Base-by-base conservation (phyloP, 2,888 invertebrate genomes). In the Phanerotoma sp. region DNA sequence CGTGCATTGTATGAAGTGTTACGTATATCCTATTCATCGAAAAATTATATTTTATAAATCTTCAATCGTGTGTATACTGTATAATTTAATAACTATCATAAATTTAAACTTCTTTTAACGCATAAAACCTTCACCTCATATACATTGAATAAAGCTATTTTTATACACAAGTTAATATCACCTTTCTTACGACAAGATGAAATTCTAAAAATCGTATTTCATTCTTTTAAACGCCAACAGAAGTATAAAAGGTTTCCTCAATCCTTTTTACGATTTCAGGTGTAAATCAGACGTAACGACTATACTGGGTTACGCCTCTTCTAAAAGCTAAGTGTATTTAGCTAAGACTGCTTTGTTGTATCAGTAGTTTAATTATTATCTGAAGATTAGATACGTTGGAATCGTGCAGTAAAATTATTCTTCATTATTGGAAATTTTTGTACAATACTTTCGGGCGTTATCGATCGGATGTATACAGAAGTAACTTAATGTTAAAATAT, bases 301-400 rank as follows among this genome's bases (percentile, higher is more conserved):
- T n/a, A 10, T 40, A 38, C 18, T 37, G 28, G 49, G 38, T 40
- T 40, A 25, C 49, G 49, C 49, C 38, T 49, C 49, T 49, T 38
- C 38, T 49, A 49, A 49, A 49, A 49, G 40, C 49, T 20, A 30
- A 13, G 49, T 49, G 40, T 49, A 49, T 49, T 49, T 49, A 49
- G 38, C 10, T 13, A 15, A 18, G 16, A 38, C 20, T 10, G 18
- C 28, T 11, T 6, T 7, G 16, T 13, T n/a, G 42, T 22, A 16
- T 15, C n/a, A 10, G 30, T 28, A 37, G 25, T 28, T 32, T 40
- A 22, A 41, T 40, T 37, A 40, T 40, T 18, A 18, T 30, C 30
- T 40, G 30, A 49, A 15, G 13, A 49, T 49, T 28, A 33, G 18
- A n/a, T 21, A 16, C 33, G 13, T 46, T 20, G n/a, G 18, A 21